A percentile compares a stretch with the other conserved stretches of the same genome.
Conservation (phyloP, 2,888 invertebrate genomes). For the Thyatira batis region DNA sequence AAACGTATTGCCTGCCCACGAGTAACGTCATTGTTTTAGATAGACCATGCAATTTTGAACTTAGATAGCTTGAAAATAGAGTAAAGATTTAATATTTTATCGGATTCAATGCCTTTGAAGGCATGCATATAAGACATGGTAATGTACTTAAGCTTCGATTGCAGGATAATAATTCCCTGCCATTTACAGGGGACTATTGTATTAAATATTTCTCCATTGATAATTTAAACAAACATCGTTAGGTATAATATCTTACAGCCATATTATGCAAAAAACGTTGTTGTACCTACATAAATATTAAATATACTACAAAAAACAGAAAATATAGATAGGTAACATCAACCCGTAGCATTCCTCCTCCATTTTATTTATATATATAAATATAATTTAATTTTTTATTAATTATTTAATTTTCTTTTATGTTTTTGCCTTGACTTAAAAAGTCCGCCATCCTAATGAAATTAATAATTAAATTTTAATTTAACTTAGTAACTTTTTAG, state of each 20-base stretch:
- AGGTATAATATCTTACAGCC: too few species aligned
- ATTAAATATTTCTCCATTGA: conserved; percentile 14
- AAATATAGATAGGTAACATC: too few species aligned
- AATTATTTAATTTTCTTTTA: too few species aligned
- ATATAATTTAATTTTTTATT: neutral
- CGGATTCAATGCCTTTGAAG: conserved; percentile 4
- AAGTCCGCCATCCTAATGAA: too few species aligned
- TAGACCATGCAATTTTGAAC: neutral
- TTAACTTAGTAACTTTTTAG: too few species aligned
- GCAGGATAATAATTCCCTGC: conserved; percentile 35
- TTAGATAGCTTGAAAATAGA: neutral
- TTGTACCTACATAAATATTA: too few species aligned
- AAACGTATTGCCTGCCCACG: conserved; percentile 39
- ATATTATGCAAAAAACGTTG: too few species aligned
- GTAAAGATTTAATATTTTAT: neutral
- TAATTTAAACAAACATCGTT: neutral
- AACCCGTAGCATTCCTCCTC: too few species aligned
- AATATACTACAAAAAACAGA: too few species aligned
- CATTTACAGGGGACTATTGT: conserved; percentile 19
- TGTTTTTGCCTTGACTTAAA: too few species aligned
- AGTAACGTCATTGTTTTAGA: conserved; percentile 36
- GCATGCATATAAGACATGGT: conserved; percentile 30
- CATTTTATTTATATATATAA: neutral
- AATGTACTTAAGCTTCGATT: conserved; percentile 36
- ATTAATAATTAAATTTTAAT: too few species aligned